A percentile compares a stretch with the other conserved stretches of the same genome.
Conservation (phyloP, 2,797 vertebrate genomes). For the Sparus aurata region DNA sequence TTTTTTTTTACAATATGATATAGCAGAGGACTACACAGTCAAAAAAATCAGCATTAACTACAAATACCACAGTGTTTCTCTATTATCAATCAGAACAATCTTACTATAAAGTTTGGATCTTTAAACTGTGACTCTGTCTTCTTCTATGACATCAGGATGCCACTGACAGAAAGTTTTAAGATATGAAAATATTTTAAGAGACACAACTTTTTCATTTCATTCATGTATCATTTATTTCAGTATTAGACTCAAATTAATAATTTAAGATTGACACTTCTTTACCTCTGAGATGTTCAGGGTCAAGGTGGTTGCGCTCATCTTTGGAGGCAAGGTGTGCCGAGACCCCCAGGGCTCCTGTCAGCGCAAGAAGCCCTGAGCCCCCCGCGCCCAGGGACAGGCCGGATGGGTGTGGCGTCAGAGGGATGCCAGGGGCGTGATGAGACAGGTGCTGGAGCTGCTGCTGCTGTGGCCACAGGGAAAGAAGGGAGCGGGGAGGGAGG, state of each 20-base stretch:
- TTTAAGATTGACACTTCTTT: neutral
- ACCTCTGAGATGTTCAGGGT: constrained; percentile 89
- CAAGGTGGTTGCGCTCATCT: constrained; percentile 88
- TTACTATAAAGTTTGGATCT: neutral
- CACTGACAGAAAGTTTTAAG: neutral
- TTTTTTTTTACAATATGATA: no score
- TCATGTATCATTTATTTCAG: neutral
- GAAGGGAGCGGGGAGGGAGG: constrained; percentile 15
- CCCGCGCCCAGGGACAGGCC: constrained; percentile 84
- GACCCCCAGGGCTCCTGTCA: constrained; percentile 87
- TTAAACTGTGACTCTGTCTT: neutral
- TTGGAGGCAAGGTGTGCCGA: constrained; percentile 87
- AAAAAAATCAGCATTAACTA: neutral
- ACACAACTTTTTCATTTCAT: neutral
- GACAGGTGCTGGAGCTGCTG: constrained; percentile 98
- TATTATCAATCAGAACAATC: neutral
- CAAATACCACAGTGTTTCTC: neutral
- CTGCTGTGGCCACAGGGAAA: constrained; percentile 87
- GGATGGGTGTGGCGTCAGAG: constrained; percentile 89
- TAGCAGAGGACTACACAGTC: no score
- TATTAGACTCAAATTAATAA: neutral
- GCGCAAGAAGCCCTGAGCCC: constrained; percentile 87
- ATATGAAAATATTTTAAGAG: neutral
- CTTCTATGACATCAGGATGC: neutral
- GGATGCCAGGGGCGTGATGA: constrained; percentile 90